Evolutionary conservation across 2,888 invertebrate genomes (phyloP).

Genomic region (Nomada goodeniana): DNA sequence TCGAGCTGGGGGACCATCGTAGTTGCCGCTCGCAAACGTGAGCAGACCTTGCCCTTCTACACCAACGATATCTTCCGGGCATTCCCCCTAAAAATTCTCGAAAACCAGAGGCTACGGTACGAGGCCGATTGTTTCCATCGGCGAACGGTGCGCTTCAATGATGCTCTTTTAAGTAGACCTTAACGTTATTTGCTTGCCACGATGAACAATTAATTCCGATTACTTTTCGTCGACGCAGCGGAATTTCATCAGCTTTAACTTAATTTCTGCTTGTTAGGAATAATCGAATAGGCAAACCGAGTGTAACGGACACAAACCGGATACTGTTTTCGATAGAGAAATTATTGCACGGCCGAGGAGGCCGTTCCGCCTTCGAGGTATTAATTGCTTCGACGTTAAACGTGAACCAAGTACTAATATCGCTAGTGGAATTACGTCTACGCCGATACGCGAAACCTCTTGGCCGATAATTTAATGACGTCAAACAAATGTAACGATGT

Average conservation of each 20-base stretch:
- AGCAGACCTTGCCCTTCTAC: conserved; percentile 42
- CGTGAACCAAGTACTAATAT: conserved; percentile 9
- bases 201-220: conserved; percentile 15
- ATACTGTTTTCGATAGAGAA: neutral
- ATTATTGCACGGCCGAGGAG: neutral
- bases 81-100: conserved; percentile 9
- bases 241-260: conserved; percentile 11
- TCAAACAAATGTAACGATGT: conserved; percentile 25
- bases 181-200: neutral
- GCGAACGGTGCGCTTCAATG: neutral
- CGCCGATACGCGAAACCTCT: neutral
- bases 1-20: conserved; percentile 44
- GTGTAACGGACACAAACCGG: neutral
- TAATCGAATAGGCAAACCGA: conserved; percentile 1
- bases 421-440: conserved; percentile 10
- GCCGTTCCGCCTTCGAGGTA: neutral
- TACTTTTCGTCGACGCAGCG: neutral
- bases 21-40: conserved; percentile 56
- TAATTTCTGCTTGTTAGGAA: neutral
- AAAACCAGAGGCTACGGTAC: neutral
- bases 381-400: conserved; percentile 19
- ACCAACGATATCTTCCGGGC: conserved; percentile 44
- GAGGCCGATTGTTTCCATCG: conserved; percentile 23
- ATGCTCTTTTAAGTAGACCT: neutral
- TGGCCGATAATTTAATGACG: conserved; percentile 17